Evolutionary conservation across 2,113 vertebrate species (phyloP), one percentile per base, ranked within the genome.

Genomic region (Catharus bicknelli): DNA sequence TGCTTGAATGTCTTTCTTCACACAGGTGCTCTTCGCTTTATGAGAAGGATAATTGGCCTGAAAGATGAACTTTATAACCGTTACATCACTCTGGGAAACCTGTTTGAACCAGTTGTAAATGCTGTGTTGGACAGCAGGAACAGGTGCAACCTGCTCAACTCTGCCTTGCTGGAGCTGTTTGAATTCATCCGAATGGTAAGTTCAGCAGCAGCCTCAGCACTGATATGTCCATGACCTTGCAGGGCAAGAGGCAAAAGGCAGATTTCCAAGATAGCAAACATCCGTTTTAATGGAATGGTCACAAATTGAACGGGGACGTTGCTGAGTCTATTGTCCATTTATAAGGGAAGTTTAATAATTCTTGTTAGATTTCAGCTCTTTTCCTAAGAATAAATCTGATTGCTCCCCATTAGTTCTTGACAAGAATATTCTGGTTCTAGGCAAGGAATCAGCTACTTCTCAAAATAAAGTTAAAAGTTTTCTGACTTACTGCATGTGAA

Each of bases 21-120:
- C n/a, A 2, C 83, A 99, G 99, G 98, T 98, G 99, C 99, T 86
- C 98, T 99, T 97, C 99, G 98, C 79, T 99, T 99, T 95, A 98
- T 99, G 99, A 99, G 99, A 91, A 98, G 98, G 72, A 99, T 99
- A 96, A 99, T 99, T 87, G 99, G 98, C 50, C 97, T 99, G 76
- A 99, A 99, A 95, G 99, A 99, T 89, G 98, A 99, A 82, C 98
- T 99, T 96, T 99, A 99, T 94, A 99, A 99, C 97, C 98, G 97
- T 74, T 99, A 99, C 90, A 99, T 99, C 97, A 99, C 98, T 90
- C 98, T 98, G 98, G 98, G 98, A 93, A 99, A 99, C 97, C 97
- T 99, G 50, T 99, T 99, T 97, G 99, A 99, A 82, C 99, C 99
- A 13, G 99, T 99, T 93, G 98, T 99, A 93, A 99, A 99, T 51